Evolutionary conservation across 2,113 vertebrate genomes (phyloP), one percentile per base, ranked within the genome.

Genomic region (Trogon melanurus): DNA sequence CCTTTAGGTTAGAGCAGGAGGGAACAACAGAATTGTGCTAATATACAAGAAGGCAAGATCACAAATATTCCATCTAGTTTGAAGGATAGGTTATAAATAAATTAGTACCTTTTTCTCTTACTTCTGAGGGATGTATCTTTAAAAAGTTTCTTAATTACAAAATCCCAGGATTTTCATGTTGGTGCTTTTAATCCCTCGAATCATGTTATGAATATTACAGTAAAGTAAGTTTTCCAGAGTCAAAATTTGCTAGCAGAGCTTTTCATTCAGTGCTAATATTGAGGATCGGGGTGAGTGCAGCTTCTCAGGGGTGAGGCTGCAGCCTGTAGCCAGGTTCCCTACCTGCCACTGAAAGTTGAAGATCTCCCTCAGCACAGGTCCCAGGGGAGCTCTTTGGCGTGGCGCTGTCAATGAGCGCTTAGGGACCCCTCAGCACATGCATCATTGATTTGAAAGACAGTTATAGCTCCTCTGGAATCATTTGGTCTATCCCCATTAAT

Each of bases 391-490:
- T 78, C 22, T 92, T 62, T 53, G 61, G 26, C 11, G 26, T 45
- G 58, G 50, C 26, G 29, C 53, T 67, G 50, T 57, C 61, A 91
- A 11, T 58, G 72, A 79, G 64, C 67, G n/a, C 34, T 81, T 65
- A 86, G 73, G 79, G 89, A 67, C 29, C 78, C 26, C 54, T 89
- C 56, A 75, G 65, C 32, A 53, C 57, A 84, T 57, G 51, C 74
- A 41, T 79, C 87, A 85, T 69, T 62, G 90, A 86, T 87, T 89
- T 79, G 92, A 67, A 88, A 91, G 83, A 70, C 83, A 88, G 56
- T 61, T 84, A 88, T 11, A 88, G 23, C 10, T 91, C 47, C 84
- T 86, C 61, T 57, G 83, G 79, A 93, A 67, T 74, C n/a, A 44
- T 91, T 91, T 93, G 36, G 36, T 72, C 41, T 61, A 34, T 93